phyloP scores from a whole-genome alignment of 92 coral and sea anemone genomes.

The Porites rus region DNA sequence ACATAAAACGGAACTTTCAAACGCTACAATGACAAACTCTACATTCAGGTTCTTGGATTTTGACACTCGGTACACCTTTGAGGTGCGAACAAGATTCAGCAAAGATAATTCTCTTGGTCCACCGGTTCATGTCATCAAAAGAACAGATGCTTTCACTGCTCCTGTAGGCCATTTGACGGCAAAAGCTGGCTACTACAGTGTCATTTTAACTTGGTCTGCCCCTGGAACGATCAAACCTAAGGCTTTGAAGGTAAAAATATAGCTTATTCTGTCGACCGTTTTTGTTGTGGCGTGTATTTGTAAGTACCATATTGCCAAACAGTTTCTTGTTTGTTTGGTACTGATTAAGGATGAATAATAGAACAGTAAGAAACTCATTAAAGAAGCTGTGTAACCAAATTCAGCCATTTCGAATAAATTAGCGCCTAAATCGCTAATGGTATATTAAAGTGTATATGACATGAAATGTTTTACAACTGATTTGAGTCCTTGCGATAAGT shows the following conservation, averaged over 20 bases:
- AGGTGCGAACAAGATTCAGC: background rate
- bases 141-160: constrained; percentile 50
- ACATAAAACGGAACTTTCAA: no score
- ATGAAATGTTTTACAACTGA: no score
- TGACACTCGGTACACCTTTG: constrained; percentile 15
- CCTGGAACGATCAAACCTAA: constrained; percentile 20
- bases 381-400: no score
- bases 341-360: no score
- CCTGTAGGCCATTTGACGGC: constrained; percentile 28
- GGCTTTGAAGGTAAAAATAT: constrained; percentile 16
- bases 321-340: no score
- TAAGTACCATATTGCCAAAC: background rate
- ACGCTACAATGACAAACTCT: background rate
- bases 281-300: background rate
- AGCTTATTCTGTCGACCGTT: background rate
- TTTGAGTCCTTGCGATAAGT: no score
- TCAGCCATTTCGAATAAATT: no score
- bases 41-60: constrained; percentile 3
- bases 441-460: no score
- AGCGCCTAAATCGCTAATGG: no score
- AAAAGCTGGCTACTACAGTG: background rate
- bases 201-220: constrained; percentile 28
- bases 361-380: no score
- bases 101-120: background rate
- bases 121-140: background rate